A percentile compares a stretch with the other conserved stretches of the same genome.
Conservation (phyloP, 2,888 invertebrate species). For the Dusona sp. region DNA sequence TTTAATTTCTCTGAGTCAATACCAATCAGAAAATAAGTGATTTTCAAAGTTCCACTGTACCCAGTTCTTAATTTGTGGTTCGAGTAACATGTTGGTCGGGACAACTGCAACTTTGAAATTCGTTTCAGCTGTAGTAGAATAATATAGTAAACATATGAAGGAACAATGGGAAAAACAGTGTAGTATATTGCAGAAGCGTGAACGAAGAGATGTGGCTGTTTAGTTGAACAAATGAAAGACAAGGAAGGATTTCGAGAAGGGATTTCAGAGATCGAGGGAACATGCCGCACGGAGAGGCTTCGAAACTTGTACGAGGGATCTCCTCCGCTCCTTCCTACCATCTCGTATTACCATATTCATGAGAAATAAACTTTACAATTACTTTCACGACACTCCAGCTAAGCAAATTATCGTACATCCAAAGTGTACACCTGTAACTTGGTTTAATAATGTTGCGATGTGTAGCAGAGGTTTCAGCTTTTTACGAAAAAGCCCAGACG, state of each 20-base stretch:
- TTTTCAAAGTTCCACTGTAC: not conserved
- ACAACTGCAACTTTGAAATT: conserved; percentile 32
- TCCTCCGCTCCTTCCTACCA: not conserved
- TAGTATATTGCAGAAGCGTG: not conserved
- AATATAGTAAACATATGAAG: conserved; percentile 42
- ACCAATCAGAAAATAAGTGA: not conserved
- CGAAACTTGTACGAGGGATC: conserved; percentile 32
- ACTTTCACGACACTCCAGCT: conserved; percentile 6
- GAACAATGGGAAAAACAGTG: conserved; percentile 25
- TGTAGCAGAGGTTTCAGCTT: not conserved
- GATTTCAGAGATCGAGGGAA: conserved; percentile 15
- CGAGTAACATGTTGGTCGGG: conserved; percentile 3
- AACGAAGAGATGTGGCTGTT: not conserved
- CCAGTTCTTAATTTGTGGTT: conserved; percentile 14
- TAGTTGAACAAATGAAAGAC: conserved; percentile 4
- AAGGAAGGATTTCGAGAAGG: conserved; percentile 23
- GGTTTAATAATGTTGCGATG: not conserved
- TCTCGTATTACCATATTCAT: conserved; percentile 48
- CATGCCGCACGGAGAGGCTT: conserved; percentile 34
- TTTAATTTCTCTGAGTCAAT: not conserved
- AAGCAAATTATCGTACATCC: conserved; percentile 21
- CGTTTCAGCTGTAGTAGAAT: conserved; percentile 36
- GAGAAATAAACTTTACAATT: conserved; percentile 39
- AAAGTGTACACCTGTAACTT: conserved; percentile 21
- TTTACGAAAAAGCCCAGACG: not conserved